Base-by-base conservation (phyloP, 2,888 invertebrate species). In the Tuta absoluta region DNA sequence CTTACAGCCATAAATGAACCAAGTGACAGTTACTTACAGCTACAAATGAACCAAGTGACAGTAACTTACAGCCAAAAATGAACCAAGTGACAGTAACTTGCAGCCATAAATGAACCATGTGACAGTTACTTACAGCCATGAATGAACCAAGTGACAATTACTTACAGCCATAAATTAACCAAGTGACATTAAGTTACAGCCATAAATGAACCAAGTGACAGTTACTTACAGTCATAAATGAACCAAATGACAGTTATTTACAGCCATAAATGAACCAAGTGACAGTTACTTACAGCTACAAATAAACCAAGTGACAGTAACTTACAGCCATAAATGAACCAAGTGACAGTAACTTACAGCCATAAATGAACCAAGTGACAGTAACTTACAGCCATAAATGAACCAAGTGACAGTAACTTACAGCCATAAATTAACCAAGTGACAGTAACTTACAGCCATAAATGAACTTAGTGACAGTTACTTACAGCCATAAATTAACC, bases 71-170 rank as follows among this genome's bases (percentile, higher is more conserved):
- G 89, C 85, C 80, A 89, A 89, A 66, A 93, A 93, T 1, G 92
- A 91, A 33, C 86, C 80, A 7, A 93, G 77, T 0, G 93, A 92
- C 0, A 93, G 80, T n/a, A n/a, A n/a, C n/a, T n/a, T n/a, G n/a
- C 93, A 65, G 89, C 85, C 80, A 89, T 90, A 66, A 93, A 93
- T 1, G 92, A 91, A 33, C 86, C 80, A 7, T 93, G 77, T 0
- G 93, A 92, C 0, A 93, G 80, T n/a, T n/a, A n/a, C n/a, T n/a
- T n/a, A n/a, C 93, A 65, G 89, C 85, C 80, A 89, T 90, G 66
- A 93, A 93, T 1, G 92, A 91, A 33, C 86, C 80, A 7, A 93
- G 77, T 0, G 93, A 92, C n/a, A n/a, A n/a, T n/a, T n/a, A n/a
- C n/a, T n/a, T n/a, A n/a, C 93, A 65, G 89, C 85, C 80, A 89